phyloP scores from a whole-genome alignment of 2,888 invertebrate species.

The Campoplex capitator region DNA sequence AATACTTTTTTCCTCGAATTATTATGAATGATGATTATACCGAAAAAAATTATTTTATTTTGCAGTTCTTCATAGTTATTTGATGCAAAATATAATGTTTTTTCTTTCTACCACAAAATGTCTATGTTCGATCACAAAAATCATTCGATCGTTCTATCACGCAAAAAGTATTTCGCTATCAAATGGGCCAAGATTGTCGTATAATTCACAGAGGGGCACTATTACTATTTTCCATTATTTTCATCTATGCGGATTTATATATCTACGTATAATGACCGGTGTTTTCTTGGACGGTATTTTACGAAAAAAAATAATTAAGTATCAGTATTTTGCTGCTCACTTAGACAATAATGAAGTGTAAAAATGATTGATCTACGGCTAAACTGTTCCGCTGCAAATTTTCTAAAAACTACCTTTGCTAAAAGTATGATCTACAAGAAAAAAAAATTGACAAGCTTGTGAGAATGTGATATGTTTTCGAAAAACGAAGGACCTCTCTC shows the following conservation, averaged over 20 bases:
- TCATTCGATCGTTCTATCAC: conserved; percentile 22
- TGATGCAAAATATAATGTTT: neutral
- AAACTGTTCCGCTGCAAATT: conserved; percentile 18
- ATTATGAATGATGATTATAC: conserved; percentile 7
- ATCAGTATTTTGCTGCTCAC: conserved; percentile 52
- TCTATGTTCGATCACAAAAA: conserved; percentile 15
- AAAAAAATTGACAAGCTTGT: conserved; percentile 9
- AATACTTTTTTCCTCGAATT: conserved; percentile 1
- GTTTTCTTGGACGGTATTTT: conserved; percentile 56
- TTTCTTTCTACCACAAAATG: neutral
- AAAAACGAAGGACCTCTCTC: neutral
- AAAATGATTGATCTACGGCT: conserved; percentile 26
- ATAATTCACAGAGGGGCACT: conserved; percentile 38
- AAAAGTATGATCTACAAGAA: conserved; percentile 6
- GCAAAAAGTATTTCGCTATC: conserved; percentile 50
- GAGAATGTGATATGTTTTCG: conserved; percentile 52
- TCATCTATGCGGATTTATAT: conserved; percentile 27
- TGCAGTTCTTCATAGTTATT: conserved; percentile 13
- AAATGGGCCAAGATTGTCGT: conserved; percentile 55
- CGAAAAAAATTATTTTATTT: neutral
- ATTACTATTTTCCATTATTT: conserved; percentile 32
- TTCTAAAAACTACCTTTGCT: conserved; percentile 23
- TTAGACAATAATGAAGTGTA: conserved; percentile 58
- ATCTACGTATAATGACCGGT: conserved; percentile 21
- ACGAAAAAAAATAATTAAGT: conserved; percentile 22